Evolutionary conservation across 2,113 vertebrate genomes (phyloP).

Genomic region (Neotragus moschatus): DNA sequence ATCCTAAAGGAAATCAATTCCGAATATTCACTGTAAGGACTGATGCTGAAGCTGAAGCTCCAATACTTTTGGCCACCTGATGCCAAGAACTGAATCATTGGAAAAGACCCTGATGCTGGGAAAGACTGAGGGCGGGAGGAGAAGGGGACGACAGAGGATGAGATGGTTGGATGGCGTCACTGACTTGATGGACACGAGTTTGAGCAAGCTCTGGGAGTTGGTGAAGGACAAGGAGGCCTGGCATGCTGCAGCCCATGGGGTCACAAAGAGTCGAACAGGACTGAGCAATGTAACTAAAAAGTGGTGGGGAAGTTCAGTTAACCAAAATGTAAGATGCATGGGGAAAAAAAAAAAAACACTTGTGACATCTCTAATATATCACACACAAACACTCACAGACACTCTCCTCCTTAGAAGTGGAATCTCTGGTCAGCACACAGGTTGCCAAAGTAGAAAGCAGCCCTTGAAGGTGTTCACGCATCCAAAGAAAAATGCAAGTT

Average conservation of each 20-base stretch:
- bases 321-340: not conserved
- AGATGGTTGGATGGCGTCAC: not conserved
- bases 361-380: not conserved
- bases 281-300: not conserved
- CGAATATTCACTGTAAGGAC: not conserved
- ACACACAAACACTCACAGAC: not conserved
- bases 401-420: too few relatives aligned
- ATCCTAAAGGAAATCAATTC: not conserved
- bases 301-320: too few relatives aligned
- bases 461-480: not conserved
- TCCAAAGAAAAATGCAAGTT: not conserved
- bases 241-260: fast-evolving
- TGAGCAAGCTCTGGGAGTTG: fast-evolving
- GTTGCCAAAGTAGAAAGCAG: not conserved
- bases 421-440: not conserved
- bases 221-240: not conserved
- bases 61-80: not conserved
- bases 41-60: not conserved
- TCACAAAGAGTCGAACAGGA: fast-evolving
- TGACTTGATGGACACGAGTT: fast-evolving
- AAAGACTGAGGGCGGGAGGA: fast-evolving
- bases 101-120: not conserved
- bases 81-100: fast-evolving
- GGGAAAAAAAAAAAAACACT: fast-evolving
- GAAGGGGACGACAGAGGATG: not conserved